Percentiles rank a stretch among this genome's conserved stretches.
These are phyloP conservation scores for Rhizomys pruinosus DNA, from an alignment of 2,113 vertebrate species.

Conservation along the genomic window DNA sequence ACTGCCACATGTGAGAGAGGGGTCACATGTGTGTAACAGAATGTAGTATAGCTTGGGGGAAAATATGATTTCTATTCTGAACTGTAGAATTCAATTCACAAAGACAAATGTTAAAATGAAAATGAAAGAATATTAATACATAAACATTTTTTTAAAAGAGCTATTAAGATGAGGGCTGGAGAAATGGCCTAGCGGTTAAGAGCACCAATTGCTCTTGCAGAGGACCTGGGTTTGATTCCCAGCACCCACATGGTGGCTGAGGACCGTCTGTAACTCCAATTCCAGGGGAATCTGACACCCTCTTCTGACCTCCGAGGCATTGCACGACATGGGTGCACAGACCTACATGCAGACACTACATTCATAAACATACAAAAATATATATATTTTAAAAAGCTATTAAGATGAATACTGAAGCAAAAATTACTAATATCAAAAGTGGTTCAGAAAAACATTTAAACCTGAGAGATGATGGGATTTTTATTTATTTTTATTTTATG, in stretches of 20 bases:
- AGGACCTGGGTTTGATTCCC: too few relatives aligned
- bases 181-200: too few relatives aligned
- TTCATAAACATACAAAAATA: too few relatives aligned
- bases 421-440: slow-evolving; percentile 35
- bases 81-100: background rate
- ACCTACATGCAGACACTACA: too few relatives aligned
- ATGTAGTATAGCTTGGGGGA: background rate
- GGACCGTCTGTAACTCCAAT: too few relatives aligned
- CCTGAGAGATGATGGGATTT: background rate
- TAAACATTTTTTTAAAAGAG: background rate
- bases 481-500: too few relatives aligned
- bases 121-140: background rate
- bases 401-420: slow-evolving; percentile 21
- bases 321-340: too few relatives aligned
- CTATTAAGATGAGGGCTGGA: too few relatives aligned
- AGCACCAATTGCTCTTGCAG: too few relatives aligned
- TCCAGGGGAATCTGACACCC: too few relatives aligned
- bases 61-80: background rate
- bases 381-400: background rate
- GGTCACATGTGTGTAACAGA: rapidly evolving
- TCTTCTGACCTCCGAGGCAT: too few relatives aligned
- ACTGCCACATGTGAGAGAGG: background rate
- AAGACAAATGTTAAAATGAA: slow-evolving; percentile 6
- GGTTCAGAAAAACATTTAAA: background rate
- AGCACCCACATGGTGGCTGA: too few relatives aligned